Base-by-base conservation (phyloP, 1,140 invertebrate genomes). In the Archivesica marissinica region DNA sequence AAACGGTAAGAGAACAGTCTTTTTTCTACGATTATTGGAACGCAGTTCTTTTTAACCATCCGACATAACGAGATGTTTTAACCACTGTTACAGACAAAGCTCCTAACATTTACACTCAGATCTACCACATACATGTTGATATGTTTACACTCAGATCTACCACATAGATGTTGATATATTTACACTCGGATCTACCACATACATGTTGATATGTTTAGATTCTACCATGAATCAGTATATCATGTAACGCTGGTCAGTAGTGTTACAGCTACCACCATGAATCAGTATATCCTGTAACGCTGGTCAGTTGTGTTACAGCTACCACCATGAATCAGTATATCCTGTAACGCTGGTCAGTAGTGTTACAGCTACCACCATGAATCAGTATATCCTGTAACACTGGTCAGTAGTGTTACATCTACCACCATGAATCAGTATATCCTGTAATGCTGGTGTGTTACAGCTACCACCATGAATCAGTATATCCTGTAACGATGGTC, bases 1-100 rank as follows among this genome's bases (percentile, higher is more conserved):
- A 83, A 44, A 25, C 7, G 80, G 80, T 83, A 50, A 74, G 70
- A 33, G 47, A 28, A 11, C 17, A 25, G 23, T 70, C 17, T 70
- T 4, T 61, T 7, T 35, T 4, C 7, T 15, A 11, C 11, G 15
- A 11, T 47, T 9, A 47, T 47, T 7, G 41, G 7, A 17, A 47
- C 41, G 7, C 17, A 17, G 41, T 17, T 47, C 17, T 17, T 9
- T 9, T 9, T 9, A 47, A 17, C 17, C 7, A 9, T 47, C 17
- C 7, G 41, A 9, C 17, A 9, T 17, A 9, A 7, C 41, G 17
- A 9, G 17, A 7, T 7, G 41, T 7, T 47, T 7, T 47, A 9
- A 9, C 7, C 41, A 9, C 17, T 47, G 17, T 47, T 47, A 9
- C 41, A 11, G 54, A 56, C 7, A 25, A 11, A 7, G 54, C 23